Percentiles rank a stretch among this genome's conserved stretches.
These are phyloP conservation scores for Empidonax alnorum DNA, from an alignment of 2,113 vertebrate species.

Conservation along the genomic window DNA sequence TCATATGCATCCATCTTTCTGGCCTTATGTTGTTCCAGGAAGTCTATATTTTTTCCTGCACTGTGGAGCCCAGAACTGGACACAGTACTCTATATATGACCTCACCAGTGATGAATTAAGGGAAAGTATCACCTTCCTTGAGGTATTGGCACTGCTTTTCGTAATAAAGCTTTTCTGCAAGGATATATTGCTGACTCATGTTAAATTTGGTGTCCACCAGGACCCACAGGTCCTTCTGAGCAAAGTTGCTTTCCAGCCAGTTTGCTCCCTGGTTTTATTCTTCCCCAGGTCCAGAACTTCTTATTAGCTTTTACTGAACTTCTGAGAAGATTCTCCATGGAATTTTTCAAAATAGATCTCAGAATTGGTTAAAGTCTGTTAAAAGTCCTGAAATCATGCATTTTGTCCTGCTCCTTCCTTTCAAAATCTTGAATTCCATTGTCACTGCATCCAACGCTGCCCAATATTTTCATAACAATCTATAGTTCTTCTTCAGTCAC, in stretches of 20 bases:
- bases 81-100: not conserved
- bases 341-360: not conserved
- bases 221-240: not conserved
- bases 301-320: not conserved
- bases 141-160: not conserved
- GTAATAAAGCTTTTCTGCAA: not conserved
- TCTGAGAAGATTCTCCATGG: not conserved
- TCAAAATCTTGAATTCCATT: not conserved
- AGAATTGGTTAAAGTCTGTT: not conserved
- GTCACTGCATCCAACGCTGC: not conserved
- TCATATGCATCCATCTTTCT: not conserved
- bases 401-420: not conserved
- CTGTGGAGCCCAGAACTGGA: no score
- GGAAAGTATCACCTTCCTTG: not conserved
- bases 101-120: not conserved
- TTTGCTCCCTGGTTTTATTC: not conserved
- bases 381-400: not conserved
- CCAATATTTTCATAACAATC: not conserved
- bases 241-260: not conserved
- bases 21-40: not conserved
- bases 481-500: not conserved
- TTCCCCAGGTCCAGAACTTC: not conserved
- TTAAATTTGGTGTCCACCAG: not conserved
- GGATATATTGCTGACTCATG: not conserved
- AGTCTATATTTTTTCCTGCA: not conserved